phyloP scores from a whole-genome alignment of 2,113 vertebrate genomes.

The Hypanus sabinus region DNA sequence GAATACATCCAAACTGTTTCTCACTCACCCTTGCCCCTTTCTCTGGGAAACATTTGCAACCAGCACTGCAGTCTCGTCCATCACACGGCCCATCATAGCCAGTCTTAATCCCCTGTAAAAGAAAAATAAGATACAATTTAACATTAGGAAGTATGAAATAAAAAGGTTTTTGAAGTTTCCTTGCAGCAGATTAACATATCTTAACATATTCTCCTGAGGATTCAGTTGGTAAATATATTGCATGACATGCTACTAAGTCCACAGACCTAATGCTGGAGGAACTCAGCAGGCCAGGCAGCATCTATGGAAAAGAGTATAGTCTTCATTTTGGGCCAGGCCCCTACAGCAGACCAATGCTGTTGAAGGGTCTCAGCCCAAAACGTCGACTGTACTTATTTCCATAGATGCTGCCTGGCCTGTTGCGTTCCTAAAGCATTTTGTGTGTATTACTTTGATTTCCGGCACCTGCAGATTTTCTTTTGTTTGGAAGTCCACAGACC shows the following conservation, averaged over 20 bases:
- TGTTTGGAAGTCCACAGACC: background rate
- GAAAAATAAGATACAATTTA: background rate
- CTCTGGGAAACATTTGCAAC: conserved; percentile 74
- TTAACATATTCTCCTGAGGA: background rate
- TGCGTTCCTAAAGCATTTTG: too few species aligned
- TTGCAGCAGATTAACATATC: background rate
- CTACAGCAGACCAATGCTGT: too few species aligned
- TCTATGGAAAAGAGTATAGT: too few species aligned
- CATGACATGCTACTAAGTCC: background rate
- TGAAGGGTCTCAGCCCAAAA: too few species aligned
- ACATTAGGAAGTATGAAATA: background rate
- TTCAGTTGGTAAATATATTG: background rate
- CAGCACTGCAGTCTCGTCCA: conserved; percentile 67
- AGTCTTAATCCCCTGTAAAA: conserved; percentile 62
- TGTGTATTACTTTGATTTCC: too few species aligned
- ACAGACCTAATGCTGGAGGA: background rate
- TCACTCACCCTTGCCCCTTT: conserved; percentile 74
- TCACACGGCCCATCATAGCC: conserved; percentile 60
- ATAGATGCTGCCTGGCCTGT: too few species aligned
- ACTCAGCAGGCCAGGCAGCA: too few species aligned
- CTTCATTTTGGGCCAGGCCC: too few species aligned
- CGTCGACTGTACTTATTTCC: too few species aligned
- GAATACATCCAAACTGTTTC: conserved; percentile 44
- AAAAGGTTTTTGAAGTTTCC: background rate
- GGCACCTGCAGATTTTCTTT: too few species aligned